phyloP scores from a whole-genome alignment of 2,113 vertebrate species.

The Uropsilus gracilis region DNA sequence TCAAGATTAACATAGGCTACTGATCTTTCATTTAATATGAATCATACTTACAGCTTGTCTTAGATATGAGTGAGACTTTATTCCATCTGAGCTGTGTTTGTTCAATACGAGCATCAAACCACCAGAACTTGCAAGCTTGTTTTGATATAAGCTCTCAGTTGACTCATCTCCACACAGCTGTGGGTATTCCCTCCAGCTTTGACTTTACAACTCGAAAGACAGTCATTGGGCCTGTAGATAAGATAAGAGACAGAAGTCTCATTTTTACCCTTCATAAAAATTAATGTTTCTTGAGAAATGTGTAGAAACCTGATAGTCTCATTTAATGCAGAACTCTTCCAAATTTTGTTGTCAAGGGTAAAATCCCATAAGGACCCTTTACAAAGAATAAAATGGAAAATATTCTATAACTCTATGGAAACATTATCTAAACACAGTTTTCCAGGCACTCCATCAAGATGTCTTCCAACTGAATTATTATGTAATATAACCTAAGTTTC shows the following conservation, averaged over 20 bases:
- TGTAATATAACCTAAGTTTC: not conserved
- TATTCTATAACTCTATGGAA: not conserved
- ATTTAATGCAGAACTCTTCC: not conserved
- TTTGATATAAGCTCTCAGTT: accelerated
- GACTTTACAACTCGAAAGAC: not conserved
- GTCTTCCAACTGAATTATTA: not conserved
- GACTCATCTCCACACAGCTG: not conserved
- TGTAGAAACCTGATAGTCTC: not conserved
- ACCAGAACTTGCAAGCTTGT: not conserved
- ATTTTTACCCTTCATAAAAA: not conserved
- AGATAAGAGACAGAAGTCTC: not conserved
- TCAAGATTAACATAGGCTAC: not conserved
- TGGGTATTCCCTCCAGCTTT: not conserved
- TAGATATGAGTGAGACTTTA: not conserved
- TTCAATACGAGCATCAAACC: not conserved
- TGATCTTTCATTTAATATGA: not conserved
- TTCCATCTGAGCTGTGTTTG: not conserved
- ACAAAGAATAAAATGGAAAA: not conserved
- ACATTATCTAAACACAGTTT: not conserved
- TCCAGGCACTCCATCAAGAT: not conserved
- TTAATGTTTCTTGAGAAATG: not conserved
- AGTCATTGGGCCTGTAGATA: not conserved
- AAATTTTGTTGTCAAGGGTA: not conserved
- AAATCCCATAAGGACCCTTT: not conserved
- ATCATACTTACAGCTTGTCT: not conserved